These are phyloP conservation scores for Rhyzopertha dominica DNA, from an alignment of 1,140 invertebrate genomes.

Conservation along the genomic window DNA sequence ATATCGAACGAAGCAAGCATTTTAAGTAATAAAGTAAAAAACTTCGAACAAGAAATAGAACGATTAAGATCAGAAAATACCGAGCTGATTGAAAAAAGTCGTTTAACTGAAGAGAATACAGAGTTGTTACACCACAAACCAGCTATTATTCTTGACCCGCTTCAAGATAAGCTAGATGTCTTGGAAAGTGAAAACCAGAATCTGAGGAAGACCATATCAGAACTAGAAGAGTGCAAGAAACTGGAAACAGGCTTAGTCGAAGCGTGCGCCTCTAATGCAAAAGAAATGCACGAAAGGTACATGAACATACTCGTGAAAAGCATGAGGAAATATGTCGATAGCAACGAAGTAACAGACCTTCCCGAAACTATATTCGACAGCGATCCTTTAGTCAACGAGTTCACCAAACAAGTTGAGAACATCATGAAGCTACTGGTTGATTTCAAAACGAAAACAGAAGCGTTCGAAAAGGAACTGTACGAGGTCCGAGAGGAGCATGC, in stretches of 20 bases:
- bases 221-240: conserved; percentile 2
- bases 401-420: conserved; percentile 39
- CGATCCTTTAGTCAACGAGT: conserved; percentile 24
- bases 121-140: conserved; percentile 2
- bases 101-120: conserved; percentile 1
- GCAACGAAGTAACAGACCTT: conserved; percentile 46
- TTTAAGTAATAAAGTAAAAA: no score
- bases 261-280: conserved; percentile 5
- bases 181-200: conserved; percentile 6
- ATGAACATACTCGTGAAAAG: conserved; percentile 47
- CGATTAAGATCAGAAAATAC: no score
- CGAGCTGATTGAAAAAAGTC: no score
- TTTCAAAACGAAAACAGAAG: conserved; percentile 38
- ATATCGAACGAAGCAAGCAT: no score
- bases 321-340: conserved; percentile 50
- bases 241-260: conserved; percentile 15
- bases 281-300: conserved; percentile 30
- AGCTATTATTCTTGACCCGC: conserved; percentile 1
- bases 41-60: no score
- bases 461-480: conserved; percentile 40
- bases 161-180: not conserved
- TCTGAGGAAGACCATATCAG: not conserved
- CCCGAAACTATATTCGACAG: conserved; percentile 32
- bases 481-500: conserved; percentile 38
- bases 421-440: conserved; percentile 42